These are phyloP conservation scores for Papilio dardanus DNA, from an alignment of 1,140 invertebrate genomes.

Conservation along the genomic window DNA sequence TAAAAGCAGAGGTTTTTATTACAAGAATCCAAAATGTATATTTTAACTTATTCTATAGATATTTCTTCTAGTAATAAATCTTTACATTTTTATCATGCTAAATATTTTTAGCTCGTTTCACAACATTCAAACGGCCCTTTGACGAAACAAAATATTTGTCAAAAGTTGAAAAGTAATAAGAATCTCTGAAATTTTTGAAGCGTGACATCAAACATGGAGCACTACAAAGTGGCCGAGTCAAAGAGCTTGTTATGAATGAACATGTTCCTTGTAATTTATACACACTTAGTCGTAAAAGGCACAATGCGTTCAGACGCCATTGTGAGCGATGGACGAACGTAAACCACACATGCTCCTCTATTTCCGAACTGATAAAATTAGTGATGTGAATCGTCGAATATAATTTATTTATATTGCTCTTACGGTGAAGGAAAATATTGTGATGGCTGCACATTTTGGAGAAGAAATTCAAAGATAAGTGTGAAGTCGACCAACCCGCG, in stretches of 20 bases:
- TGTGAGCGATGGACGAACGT: conserved; percentile 40
- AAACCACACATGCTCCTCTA: conserved; percentile 52
- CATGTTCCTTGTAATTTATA: conserved; percentile 43
- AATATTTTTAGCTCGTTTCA: not conserved
- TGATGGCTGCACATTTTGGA: no score
- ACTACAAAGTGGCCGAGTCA: conserved; percentile 31
- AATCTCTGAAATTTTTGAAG: conserved; percentile 10
- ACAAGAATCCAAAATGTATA: not conserved
- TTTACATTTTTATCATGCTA: not conserved
- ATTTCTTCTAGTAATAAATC: not conserved
- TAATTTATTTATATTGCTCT: not conserved
- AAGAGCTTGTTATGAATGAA: conserved; percentile 40
- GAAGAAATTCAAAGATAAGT: no score
- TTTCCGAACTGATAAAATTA: conserved; percentile 39
- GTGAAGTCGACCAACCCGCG: no score
- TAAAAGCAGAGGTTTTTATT: not conserved
- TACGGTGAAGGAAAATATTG: not conserved
- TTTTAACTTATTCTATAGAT: not conserved
- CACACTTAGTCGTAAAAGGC: conserved; percentile 32
- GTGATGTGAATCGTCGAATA: conserved; percentile 19
- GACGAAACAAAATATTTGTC: not conserved
- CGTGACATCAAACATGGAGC: conserved; percentile 26
- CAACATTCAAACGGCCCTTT: not conserved
- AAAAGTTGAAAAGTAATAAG: not conserved
- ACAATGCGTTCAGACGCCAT: conserved; percentile 42